A percentile compares a stretch with the other conserved stretches of the same genome.
Evolutionary conservation across 2,797 vertebrate species (phyloP).

Genomic region (Lacerta viridis): DNA sequence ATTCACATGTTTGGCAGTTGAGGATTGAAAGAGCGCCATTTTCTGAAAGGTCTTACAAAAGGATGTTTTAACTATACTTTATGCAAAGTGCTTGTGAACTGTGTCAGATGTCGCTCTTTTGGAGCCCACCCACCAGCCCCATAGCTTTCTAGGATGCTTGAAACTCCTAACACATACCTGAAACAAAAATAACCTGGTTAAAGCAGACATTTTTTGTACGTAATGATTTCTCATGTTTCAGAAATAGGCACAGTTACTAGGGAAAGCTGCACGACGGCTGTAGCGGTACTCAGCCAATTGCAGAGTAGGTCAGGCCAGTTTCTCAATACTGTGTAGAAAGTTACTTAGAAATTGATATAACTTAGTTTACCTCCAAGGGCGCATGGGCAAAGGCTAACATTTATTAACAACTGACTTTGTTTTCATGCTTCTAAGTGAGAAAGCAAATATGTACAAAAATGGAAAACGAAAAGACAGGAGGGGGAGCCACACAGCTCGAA

Average conservation of each 20-base stretch:
- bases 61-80: neutral
- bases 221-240: conserved; percentile 7
- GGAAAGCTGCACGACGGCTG: conserved; percentile 12
- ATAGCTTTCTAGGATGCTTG: neutral
- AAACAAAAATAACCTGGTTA: conserved; percentile 53
- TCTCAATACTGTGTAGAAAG: neutral
- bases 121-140: neutral
- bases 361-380: too few relatives aligned
- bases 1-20: neutral
- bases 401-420: neutral
- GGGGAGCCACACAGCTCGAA: neutral
- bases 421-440: neutral
- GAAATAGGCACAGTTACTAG: conserved; percentile 37
- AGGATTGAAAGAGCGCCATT: neutral
- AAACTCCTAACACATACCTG: conserved; percentile 23
- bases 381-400: neutral
- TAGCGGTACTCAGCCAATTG: neutral
- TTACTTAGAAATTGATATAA: conserved; percentile 15
- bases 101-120: neutral
- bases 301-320: neutral
- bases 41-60: neutral
- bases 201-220: conserved; percentile 26
- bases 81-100: neutral
- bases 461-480: neutral
- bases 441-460: neutral